Base-by-base conservation (phyloP, 2,113 vertebrate species). In the Phycodurus eques region DNA sequence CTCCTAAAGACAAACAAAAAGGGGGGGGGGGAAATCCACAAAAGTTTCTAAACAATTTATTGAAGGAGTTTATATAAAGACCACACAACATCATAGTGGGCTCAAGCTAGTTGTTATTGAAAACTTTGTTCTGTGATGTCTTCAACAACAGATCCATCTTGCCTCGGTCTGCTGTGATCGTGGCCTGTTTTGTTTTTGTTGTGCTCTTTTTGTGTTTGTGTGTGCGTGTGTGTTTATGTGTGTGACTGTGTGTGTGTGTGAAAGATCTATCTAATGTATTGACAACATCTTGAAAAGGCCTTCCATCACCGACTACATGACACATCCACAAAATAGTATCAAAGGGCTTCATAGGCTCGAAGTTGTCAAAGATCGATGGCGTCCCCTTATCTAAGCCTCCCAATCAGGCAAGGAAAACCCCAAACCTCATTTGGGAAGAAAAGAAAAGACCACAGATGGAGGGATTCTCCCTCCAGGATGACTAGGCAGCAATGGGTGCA, bases 41-140 rank as follows among this genome's bases (percentile, higher is more conserved):
- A 81, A 86, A 84, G 80, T 85, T 82, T 90, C 76, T 83, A 88
- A 91, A 88, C 87, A 88, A 90, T 88, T 89, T 88, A 80, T 88
- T 70, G 69, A 80, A 78, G 70, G 73, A 90, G 89, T 92, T 92
- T 91, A 91, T 86, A 85, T 71, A 88, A 86, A 91, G 91, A 91
- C 92, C 92, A 92, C 91, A 91, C 92, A 92, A 69, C 88, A 90
- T 91, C 84, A 83, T 83, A 90, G 89, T 54, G 80, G 78, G 83
- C 76, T 84, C 27, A 84, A 90, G 89, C 83, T 90, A 90, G 87
- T 91, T 90, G 89, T 88, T 88, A 93, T 90, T 90, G 90, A 81
- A 90, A 86, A 83, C 68, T 80, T 88, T 89, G 80, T 84, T 78
- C 77, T 63, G 76, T 68, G 22, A 85, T 80, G 85, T 90, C 81